Conservation (phyloP, 1,140 invertebrate species). For the Cheumatopsyche charites region DNA sequence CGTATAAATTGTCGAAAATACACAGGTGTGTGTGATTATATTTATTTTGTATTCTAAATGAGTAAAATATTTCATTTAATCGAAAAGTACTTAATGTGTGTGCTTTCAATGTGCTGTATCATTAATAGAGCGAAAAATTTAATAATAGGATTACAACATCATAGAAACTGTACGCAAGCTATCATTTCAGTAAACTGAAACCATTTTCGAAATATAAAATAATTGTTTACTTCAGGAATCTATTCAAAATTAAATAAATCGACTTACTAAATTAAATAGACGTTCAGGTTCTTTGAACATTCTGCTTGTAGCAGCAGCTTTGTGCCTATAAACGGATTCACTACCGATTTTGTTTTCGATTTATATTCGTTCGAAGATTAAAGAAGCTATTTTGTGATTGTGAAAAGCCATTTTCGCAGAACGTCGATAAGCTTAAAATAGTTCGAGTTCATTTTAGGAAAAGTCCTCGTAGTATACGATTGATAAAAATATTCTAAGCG, state of each 20-base stretch:
- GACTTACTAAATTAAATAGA: not conserved
- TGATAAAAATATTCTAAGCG: not conserved
- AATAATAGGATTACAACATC: conserved; percentile 10
- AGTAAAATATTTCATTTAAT: no score
- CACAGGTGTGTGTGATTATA: no score
- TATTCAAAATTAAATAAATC: no score
- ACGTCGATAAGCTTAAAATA: not conserved
- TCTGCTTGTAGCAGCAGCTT: not conserved
- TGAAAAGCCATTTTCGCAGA: not conserved
- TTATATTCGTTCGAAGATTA: not conserved
- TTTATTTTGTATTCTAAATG: no score
- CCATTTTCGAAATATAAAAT: not conserved
- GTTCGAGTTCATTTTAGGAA: not conserved
- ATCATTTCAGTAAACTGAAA: conserved; percentile 19
- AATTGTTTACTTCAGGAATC: not conserved
- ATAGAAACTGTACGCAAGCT: not conserved
- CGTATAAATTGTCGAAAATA: no score
- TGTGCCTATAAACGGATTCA: not conserved
- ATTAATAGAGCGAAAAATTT: conserved; percentile 12
- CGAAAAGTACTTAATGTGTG: no score
- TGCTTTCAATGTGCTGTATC: not conserved
- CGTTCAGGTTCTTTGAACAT: not conserved
- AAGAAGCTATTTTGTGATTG: conserved; percentile 1
- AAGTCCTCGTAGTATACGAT: not conserved
- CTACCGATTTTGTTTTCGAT: not conserved